Percentiles rank a stretch among this genome's conserved stretches.
Conservation (phyloP, 2,113 vertebrate species). For the Chaenogobius annularis region DNA sequence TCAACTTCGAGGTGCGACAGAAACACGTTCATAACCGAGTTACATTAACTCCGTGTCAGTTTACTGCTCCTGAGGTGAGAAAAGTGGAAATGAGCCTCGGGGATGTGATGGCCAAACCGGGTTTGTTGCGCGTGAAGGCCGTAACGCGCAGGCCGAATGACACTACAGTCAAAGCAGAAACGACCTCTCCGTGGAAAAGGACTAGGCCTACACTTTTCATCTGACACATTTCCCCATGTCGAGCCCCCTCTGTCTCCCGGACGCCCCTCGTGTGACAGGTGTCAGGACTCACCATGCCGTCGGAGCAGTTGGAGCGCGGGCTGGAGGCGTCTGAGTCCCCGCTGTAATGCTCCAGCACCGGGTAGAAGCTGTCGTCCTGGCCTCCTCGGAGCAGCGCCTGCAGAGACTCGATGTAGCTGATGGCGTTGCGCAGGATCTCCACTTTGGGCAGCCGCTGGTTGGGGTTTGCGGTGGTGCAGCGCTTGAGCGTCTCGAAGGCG, state of each 20-base stretch:
- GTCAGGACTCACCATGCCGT: conserved; percentile 91
- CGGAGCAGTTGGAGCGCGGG: conserved; percentile 94
- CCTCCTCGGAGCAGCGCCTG: conserved; percentile 90
- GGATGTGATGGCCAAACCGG: not conserved
- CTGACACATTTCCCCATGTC: too few relatives aligned
- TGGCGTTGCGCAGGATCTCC: conserved; percentile 97
- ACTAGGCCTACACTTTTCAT: too few relatives aligned
- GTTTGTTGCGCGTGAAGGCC: not conserved
- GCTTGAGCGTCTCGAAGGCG: conserved; percentile 95
- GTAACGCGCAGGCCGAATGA: too few relatives aligned
- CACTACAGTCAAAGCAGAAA: too few relatives aligned
- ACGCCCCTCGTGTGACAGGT: not conserved
- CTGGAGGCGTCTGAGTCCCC: conserved; percentile 95
- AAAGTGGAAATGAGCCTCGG: not conserved
- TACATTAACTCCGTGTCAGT: not conserved
- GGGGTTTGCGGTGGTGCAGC: conserved; percentile 93
- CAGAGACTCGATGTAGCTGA: conserved; percentile 96
- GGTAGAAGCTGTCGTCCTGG: conserved; percentile 87
- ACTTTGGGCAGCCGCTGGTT: conserved; percentile 97
- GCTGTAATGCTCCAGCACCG: conserved; percentile 89
- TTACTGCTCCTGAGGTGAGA: not conserved
- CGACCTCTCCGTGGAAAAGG: too few relatives aligned
- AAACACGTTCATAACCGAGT: not conserved
- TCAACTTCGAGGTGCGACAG: not conserved
- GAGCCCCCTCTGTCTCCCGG: too few relatives aligned